Conservation (phyloP, 1,140 invertebrate genomes). For the Hycleus phaleratus region DNA sequence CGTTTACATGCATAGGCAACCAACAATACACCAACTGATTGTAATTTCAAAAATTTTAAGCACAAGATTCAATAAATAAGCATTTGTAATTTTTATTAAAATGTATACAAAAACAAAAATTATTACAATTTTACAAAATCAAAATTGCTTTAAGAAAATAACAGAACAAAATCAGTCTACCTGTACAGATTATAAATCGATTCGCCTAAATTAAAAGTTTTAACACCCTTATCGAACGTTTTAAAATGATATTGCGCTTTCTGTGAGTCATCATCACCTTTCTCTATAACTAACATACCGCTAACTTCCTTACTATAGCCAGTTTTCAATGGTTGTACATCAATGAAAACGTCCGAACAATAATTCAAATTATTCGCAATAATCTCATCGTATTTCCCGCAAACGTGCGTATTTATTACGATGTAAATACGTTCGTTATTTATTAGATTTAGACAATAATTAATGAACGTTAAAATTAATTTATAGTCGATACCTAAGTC, state of each 20-base stretch:
- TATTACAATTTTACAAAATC: not conserved
- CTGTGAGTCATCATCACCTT: constrained; percentile 42
- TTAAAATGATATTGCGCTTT: constrained; percentile 54
- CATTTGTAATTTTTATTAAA: not conserved
- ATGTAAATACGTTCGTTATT: constrained; percentile 39
- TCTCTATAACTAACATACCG: constrained; percentile 52
- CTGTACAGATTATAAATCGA: constrained; percentile 32
- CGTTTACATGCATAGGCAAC: no score
- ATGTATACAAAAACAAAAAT: not conserved
- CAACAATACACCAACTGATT: no score
- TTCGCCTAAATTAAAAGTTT: constrained; percentile 56
- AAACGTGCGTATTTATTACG: constrained; percentile 44
- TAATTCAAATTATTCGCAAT: constrained; percentile 52
- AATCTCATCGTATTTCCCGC: constrained; percentile 46
- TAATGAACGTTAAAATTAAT: constrained; percentile 49
- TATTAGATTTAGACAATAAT: constrained; percentile 40
- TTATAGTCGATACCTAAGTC: constrained; percentile 50
- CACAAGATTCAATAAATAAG: not conserved
- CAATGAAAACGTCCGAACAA: constrained; percentile 53
- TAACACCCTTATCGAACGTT: constrained; percentile 61
- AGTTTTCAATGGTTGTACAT: constrained; percentile 54
- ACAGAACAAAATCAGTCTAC: constrained; percentile 19
- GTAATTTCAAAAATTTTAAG: no score
- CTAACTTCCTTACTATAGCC: constrained; percentile 60
- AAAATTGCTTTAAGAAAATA: not conserved